These are phyloP conservation scores for Anagrus nilaparvatae DNA, from an alignment of 1,140 invertebrate genomes.

Conservation along the genomic window DNA sequence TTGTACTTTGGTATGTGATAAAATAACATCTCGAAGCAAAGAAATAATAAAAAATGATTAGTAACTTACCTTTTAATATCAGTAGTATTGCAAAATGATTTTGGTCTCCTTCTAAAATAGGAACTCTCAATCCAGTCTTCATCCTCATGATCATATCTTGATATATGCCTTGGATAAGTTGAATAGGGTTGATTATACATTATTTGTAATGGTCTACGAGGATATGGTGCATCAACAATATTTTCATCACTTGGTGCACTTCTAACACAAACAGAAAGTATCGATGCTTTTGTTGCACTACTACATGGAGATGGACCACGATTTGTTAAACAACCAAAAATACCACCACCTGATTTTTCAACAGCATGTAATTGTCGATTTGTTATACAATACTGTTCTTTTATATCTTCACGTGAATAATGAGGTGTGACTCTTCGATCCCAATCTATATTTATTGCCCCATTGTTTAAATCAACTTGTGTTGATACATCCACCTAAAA, in stretches of 20 bases:
- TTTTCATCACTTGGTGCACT: slow-evolving; percentile 79
- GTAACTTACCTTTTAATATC: slow-evolving; percentile 52
- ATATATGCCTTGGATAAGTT: slow-evolving; percentile 38
- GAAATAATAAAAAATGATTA: too few species aligned
- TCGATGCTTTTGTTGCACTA: slow-evolving; percentile 53
- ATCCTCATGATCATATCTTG: slow-evolving; percentile 42
- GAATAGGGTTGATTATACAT: slow-evolving; percentile 38
- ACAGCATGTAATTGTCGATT: slow-evolving; percentile 78
- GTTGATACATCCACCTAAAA: slow-evolving; percentile 40
- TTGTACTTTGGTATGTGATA: too few species aligned
- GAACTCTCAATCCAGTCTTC: slow-evolving; percentile 58
- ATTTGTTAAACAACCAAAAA: slow-evolving; percentile 74
- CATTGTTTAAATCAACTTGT: slow-evolving; percentile 39
- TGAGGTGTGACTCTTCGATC: slow-evolving; percentile 49
- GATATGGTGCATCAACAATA: slow-evolving; percentile 67
- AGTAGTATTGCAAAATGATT: slow-evolving; percentile 54
- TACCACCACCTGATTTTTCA: slow-evolving; percentile 61
- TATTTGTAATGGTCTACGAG: slow-evolving; percentile 33
- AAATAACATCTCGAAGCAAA: too few species aligned
- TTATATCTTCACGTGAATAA: slow-evolving; percentile 81
- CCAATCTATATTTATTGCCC: slow-evolving; percentile 31
- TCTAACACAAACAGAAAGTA: slow-evolving; percentile 75
- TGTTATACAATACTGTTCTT: slow-evolving; percentile 87
- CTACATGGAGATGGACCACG: slow-evolving; percentile 41
- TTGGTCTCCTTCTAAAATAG: slow-evolving; percentile 65